These are phyloP conservation scores for Drosophila sechellia DNA, from an alignment of 1,140 invertebrate genomes.

Conservation along the genomic window DNA sequence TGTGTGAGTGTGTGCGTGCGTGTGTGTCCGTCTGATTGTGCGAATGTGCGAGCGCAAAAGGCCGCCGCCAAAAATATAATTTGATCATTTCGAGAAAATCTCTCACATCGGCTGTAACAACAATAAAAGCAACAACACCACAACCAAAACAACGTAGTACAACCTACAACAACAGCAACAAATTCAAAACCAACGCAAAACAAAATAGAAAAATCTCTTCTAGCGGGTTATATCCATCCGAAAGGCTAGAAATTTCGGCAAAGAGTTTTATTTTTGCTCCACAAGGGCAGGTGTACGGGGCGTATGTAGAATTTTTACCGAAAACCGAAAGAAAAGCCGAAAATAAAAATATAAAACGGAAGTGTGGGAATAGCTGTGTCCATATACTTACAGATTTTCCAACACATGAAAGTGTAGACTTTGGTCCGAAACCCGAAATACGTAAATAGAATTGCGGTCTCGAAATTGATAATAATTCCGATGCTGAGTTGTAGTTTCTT, in stretches of 20 bases:
- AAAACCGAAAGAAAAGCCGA: neutral
- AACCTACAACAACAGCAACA: neutral
- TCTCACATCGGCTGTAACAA: constrained; percentile 38
- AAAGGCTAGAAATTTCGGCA: constrained; percentile 38
- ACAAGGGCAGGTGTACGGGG: constrained; percentile 41
- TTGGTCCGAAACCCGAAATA: constrained; percentile 10
- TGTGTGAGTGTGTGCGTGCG: constrained; percentile 21
- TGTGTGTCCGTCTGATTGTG: constrained; percentile 37
- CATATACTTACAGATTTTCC: neutral
- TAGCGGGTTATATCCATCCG: constrained; percentile 17
- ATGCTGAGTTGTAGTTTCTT: neutral
- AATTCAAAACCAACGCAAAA: neutral
- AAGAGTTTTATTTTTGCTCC: constrained; percentile 43
- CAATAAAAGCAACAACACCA: neutral
- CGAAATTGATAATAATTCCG: neutral
- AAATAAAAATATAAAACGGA: neutral
- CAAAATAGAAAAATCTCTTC: constrained; percentile 9
- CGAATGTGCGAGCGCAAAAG: constrained; percentile 33
- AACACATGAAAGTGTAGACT: constrained; percentile 3
- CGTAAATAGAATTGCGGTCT: constrained; percentile 1
- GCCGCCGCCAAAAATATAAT: constrained; percentile 54
- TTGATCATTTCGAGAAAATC: constrained; percentile 35
- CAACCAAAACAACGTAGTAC: neutral
- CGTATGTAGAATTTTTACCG: constrained; percentile 21
- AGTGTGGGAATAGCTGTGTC: neutral